Conservation (phyloP, 92 coral and sea anemone genomes). For the Blastomussa wellsi region DNA sequence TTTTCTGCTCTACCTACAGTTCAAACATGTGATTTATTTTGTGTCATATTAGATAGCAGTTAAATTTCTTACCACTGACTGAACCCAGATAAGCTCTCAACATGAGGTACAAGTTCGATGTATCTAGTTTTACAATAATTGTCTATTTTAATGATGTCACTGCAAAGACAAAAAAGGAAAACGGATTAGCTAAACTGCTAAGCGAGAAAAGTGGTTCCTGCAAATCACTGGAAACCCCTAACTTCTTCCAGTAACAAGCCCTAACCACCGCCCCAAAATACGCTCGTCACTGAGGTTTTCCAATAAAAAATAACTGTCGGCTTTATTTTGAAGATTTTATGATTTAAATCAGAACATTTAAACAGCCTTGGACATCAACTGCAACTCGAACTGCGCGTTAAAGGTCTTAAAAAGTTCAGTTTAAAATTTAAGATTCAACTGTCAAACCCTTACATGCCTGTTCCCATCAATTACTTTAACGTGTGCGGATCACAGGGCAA, state of each 20-base stretch:
- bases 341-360: no score
- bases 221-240: neutral
- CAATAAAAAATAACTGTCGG: neutral
- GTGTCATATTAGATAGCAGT: neutral
- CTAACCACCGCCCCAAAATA: neutral
- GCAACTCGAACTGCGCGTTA: neutral
- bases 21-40: neutral
- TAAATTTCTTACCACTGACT: slow-evolving; percentile 67
- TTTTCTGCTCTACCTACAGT: neutral
- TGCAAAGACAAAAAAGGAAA: slow-evolving; percentile 21
- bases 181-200: neutral
- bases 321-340: no score
- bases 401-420: neutral
- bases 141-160: slow-evolving; percentile 89
- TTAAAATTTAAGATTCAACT: no score
- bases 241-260: neutral
- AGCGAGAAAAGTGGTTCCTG: neutral
- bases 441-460: neutral
- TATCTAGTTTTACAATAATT: slow-evolving; percentile 83
- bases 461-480: no score
- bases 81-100: slow-evolving; percentile 88
- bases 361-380: neutral
- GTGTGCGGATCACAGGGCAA: no score
- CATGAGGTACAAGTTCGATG: slow-evolving; percentile 85
- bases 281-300: neutral